phyloP scores from a whole-genome alignment of 2,888 invertebrate species.

The Stenodema calcarata region DNA sequence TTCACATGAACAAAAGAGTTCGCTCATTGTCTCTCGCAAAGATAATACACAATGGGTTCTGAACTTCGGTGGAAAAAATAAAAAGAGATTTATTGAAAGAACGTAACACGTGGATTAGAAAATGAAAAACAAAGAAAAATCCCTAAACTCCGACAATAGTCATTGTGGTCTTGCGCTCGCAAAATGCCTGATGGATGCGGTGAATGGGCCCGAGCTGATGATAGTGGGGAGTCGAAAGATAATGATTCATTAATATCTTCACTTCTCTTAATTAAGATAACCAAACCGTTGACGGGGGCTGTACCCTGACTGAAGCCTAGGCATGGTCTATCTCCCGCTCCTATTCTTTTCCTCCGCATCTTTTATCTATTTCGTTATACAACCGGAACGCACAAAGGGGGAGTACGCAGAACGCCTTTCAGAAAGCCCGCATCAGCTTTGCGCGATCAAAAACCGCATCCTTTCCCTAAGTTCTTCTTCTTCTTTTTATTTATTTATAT shows the following conservation, averaged over 20 bases:
- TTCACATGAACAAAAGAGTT: not conserved
- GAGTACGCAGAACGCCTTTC: not conserved
- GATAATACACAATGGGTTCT: not conserved
- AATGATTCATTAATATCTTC: conserved; percentile 11
- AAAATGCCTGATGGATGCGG: not conserved
- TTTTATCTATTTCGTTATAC: not conserved
- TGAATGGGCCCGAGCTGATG: not conserved
- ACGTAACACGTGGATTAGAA: not conserved
- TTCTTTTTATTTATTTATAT: too few relatives aligned
- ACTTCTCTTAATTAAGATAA: conserved; percentile 10
- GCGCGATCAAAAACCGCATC: not conserved
- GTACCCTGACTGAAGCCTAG: not conserved
- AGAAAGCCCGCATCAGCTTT: not conserved
- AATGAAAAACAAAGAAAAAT: not conserved
- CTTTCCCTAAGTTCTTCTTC: too few relatives aligned
- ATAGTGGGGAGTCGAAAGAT: not conserved
- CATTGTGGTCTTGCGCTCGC: not conserved
- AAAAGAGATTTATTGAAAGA: not conserved
- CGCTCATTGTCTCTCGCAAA: not conserved
- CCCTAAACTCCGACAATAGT: not conserved
- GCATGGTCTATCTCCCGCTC: not conserved
- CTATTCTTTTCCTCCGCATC: not conserved
- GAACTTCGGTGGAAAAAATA: not conserved
- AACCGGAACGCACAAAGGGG: not conserved
- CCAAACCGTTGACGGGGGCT: not conserved